These are phyloP conservation scores for Naja naja DNA, from an alignment of 2,113 vertebrate species.

Conservation along the genomic window DNA sequence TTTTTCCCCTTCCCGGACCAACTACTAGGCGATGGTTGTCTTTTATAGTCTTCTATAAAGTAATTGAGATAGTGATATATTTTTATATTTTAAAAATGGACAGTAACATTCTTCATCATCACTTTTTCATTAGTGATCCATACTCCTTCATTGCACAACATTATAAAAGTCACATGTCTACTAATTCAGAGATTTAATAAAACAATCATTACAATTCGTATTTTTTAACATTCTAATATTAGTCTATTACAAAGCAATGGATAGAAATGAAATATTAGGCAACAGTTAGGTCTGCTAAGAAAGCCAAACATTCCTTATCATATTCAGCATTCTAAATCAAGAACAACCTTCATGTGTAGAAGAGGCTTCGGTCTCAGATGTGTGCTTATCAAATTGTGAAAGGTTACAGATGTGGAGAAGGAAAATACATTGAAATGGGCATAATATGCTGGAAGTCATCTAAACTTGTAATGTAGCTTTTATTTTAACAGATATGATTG, in stretches of 20 bases:
- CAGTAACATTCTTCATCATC: not conserved
- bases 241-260: not conserved
- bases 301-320: not conserved
- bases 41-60: not conserved
- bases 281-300: not conserved
- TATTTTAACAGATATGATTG: not conserved
- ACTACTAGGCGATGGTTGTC: not conserved
- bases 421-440: not conserved
- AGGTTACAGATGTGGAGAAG: not conserved
- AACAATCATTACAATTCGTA: not conserved
- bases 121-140: not conserved
- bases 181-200: not conserved
- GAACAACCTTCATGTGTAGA: not conserved
- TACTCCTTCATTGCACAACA: not conserved
- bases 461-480: not conserved
- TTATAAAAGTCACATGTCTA: not conserved
- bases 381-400: not conserved
- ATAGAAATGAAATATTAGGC: not conserved
- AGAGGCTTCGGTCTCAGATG: not conserved
- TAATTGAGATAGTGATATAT: not conserved
- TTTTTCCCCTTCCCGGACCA: not conserved
- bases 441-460: not conserved
- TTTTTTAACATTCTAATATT: not conserved
- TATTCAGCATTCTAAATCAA: not conserved
- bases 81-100: not conserved